Evolutionary conservation across 2,888 invertebrate species (phyloP).

Genomic region (Macropis europaea): DNA sequence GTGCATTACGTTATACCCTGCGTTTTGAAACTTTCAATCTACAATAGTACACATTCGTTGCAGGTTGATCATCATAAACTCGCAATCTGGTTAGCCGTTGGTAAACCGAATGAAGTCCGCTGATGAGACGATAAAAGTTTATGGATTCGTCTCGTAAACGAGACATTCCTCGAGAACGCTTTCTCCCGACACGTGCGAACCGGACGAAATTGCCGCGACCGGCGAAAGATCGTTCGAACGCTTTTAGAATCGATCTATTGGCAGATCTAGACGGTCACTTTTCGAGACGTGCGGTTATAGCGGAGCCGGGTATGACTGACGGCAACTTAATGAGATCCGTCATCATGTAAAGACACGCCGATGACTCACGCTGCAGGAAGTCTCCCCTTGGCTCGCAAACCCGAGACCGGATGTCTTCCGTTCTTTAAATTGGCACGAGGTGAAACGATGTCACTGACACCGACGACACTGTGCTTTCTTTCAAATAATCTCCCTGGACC

Average conservation of each 20-base stretch:
- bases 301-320: slow-evolving; percentile 26
- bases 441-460: slow-evolving; percentile 50
- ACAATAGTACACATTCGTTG: too few species aligned
- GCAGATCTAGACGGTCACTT: slow-evolving; percentile 29
- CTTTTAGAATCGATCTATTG: slow-evolving; percentile 25
- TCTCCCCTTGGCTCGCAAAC: slow-evolving; percentile 19
- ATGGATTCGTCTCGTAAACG: slow-evolving; percentile 1
- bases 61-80: too few species aligned
- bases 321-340: slow-evolving; percentile 51
- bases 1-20: too few species aligned
- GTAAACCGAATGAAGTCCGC: too few species aligned
- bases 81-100: too few species aligned
- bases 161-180: slow-evolving; percentile 17
- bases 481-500: neutral
- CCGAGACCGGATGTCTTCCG: slow-evolving; percentile 53
- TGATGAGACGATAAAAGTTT: neutral
- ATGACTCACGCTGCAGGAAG: slow-evolving; percentile 53
- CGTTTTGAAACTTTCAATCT: too few species aligned
- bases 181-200: slow-evolving; percentile 28
- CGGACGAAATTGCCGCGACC: slow-evolving; percentile 23
- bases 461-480: neutral
- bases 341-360: slow-evolving; percentile 39
- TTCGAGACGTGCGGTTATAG: slow-evolving; percentile 25
- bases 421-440: slow-evolving; percentile 51
- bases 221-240: slow-evolving; percentile 12